Percentiles rank a stretch among this genome's conserved stretches.
Conservation (phyloP, 2,888 invertebrate genomes). For the Oxycera nigricornis region DNA sequence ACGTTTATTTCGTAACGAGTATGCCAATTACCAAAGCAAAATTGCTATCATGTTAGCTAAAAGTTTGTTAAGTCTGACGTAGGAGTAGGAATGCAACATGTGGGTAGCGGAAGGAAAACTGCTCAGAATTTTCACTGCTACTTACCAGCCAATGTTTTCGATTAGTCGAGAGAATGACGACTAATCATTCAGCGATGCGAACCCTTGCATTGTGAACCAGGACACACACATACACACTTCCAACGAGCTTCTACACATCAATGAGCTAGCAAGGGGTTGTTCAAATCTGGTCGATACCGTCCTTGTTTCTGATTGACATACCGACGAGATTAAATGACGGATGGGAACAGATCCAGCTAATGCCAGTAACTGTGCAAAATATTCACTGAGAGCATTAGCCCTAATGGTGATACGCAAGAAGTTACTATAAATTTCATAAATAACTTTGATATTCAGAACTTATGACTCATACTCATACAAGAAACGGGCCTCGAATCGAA, state of each 20-base stretch:
- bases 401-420: too few species aligned
- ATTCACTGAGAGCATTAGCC: too few species aligned
- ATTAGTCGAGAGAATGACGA: not conserved
- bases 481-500: too few species aligned
- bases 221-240: not conserved
- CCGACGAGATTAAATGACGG: not conserved
- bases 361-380: too few species aligned
- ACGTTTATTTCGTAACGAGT: conserved; percentile 27
- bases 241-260: not conserved
- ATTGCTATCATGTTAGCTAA: conserved; percentile 33
- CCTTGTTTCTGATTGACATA: not conserved
- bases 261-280: not conserved
- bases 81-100: not conserved
- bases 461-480: too few species aligned
- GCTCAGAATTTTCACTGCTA: conserved; percentile 3
- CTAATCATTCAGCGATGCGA: not conserved
- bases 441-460: too few species aligned
- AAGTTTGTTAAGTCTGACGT: conserved; percentile 14
- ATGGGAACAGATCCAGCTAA: not conserved
- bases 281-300: not conserved
- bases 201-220: not conserved
- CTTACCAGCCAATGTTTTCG: conserved; percentile 9
- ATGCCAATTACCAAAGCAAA: conserved; percentile 36
- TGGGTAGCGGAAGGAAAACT: conserved; percentile 8
- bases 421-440: too few species aligned